Conservation (phyloP, 2,888 invertebrate genomes). For the Resseliella maxima region DNA sequence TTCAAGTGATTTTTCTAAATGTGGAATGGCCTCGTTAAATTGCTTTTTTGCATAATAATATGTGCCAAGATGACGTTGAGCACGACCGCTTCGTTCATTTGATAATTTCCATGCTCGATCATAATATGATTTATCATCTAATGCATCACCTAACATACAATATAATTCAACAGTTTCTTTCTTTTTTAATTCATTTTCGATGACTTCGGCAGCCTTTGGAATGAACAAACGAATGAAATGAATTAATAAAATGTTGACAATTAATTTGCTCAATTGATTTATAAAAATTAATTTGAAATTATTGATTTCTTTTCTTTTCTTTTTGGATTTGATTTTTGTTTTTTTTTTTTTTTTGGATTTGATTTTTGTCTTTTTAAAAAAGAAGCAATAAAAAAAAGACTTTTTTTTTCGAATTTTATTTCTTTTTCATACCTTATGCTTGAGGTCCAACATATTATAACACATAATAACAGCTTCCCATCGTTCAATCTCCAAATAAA, state of each 20-base stretch:
- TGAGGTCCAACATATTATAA: slow-evolving; percentile 84
- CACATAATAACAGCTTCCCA: slow-evolving; percentile 96
- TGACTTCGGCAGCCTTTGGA: slow-evolving; percentile 88
- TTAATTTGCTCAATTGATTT: too few species aligned
- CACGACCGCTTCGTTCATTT: slow-evolving; percentile 80
- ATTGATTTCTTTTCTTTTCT: too few species aligned
- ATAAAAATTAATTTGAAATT: too few species aligned
- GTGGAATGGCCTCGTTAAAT: slow-evolving; percentile 82
- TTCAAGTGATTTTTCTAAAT: slow-evolving; percentile 83
- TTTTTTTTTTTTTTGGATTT: too few species aligned
- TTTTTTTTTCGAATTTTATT: neutral
- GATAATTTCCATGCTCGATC: slow-evolving; percentile 94
- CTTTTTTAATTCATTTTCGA: slow-evolving; percentile 81
- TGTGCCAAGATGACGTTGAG: slow-evolving; percentile 89
- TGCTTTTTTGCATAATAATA: slow-evolving; percentile 79
- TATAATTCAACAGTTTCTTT: slow-evolving; percentile 87
- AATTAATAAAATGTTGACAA: too few species aligned
- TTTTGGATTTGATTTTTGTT: too few species aligned
- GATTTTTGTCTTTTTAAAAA: neutral
- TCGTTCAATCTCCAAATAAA: slow-evolving; percentile 78
- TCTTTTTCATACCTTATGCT: slow-evolving; percentile 77
- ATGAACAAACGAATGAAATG: too few species aligned
- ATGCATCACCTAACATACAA: slow-evolving; percentile 92
- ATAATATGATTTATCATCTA: slow-evolving; percentile 82
- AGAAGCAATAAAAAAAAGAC: neutral